Base-by-base conservation (phyloP, 1,140 invertebrate genomes). In the Ylistrum balloti region DNA sequence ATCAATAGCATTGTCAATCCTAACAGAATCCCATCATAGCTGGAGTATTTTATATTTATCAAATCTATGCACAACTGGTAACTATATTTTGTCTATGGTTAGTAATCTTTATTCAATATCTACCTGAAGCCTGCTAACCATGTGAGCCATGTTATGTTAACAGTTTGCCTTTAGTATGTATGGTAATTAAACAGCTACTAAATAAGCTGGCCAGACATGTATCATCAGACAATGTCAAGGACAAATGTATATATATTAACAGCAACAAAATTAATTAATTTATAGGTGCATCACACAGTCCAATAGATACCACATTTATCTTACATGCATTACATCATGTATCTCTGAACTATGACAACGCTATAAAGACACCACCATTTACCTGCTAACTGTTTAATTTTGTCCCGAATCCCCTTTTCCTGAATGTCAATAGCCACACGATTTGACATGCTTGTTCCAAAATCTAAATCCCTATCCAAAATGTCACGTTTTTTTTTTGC, bases 301-400 rank as follows among this genome's bases (percentile, higher is more conserved):
- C n/a, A n/a, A n/a, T n/a, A n/a, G n/a, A n/a, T n/a, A n/a, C n/a
- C n/a, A n/a, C n/a, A n/a, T n/a, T n/a, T n/a, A n/a, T n/a, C n/a
- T n/a, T n/a, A n/a, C n/a, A 13, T 38, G 13, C 13, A 38, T 38
- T 38, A n/a, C 35, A 85, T 17, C n/a, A n/a, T n/a, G n/a, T n/a
- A n/a, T n/a, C n/a, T n/a, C n/a, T n/a, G n/a, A n/a, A n/a, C 28
- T 87, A 85, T 17, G 28, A 86, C 13, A 74, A 32, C 35, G 33
- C 33, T 33, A 22, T 38, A 85, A 56, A 35, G 33, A 38, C 33
- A 45, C 9, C 20, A 17, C 10, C n/a, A 22, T 88, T 38, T 95
- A 95, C 94, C 94, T 92, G 93, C 91, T 17, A 95, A 90, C 56
- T 94, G 91, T 35, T 93, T 94, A 45, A 95, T 95, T 92, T 94